Evolutionary conservation across 2,888 invertebrate species (phyloP).

Genomic region (Pantelozetes paolii): DNA sequence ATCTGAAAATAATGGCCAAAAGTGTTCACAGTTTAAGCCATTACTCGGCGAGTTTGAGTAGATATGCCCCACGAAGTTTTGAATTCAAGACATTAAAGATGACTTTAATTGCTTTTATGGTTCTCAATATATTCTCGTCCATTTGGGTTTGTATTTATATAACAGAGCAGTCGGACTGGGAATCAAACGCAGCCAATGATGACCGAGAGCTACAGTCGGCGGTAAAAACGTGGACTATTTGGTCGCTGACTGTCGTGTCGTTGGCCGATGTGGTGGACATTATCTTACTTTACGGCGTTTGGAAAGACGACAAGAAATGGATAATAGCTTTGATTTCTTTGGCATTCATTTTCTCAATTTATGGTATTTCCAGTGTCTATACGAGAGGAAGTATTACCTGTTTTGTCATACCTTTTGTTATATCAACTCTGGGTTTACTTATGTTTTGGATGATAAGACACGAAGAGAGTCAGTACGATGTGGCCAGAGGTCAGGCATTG

Average conservation of each 20-base stretch:
- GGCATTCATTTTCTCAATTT: constrained; percentile 32
- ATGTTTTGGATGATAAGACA: constrained; percentile 34
- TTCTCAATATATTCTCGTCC: constrained; percentile 3
- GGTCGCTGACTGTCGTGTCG: constrained; percentile 27
- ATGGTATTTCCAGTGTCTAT: constrained; percentile 37
- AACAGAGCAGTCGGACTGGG: constrained; percentile 36
- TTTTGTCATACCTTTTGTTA: constrained; percentile 38
- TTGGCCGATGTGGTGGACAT: constrained; percentile 29
- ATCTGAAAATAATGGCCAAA: background rate
- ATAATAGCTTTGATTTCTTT: background rate
- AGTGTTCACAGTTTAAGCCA: constrained; percentile 29
- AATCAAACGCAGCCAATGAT: constrained; percentile 6
- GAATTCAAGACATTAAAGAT: constrained; percentile 12
- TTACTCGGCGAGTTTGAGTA: constrained; percentile 21
- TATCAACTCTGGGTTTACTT: constrained; percentile 22
- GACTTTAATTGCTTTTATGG: background rate
- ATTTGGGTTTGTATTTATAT: constrained; percentile 39
- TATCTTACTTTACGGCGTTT: constrained; percentile 19
- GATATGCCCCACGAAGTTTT: constrained; percentile 12
- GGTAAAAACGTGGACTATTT: constrained; percentile 33
- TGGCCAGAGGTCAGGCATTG: background rate
- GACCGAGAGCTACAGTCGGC: background rate
- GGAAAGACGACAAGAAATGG: background rate
- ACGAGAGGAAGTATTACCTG: constrained; percentile 39
- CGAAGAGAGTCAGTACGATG: constrained; percentile 26